Evolutionary conservation across 2,888 invertebrate genomes (phyloP).

Genomic region (Micoletzkya japonica): DNA sequence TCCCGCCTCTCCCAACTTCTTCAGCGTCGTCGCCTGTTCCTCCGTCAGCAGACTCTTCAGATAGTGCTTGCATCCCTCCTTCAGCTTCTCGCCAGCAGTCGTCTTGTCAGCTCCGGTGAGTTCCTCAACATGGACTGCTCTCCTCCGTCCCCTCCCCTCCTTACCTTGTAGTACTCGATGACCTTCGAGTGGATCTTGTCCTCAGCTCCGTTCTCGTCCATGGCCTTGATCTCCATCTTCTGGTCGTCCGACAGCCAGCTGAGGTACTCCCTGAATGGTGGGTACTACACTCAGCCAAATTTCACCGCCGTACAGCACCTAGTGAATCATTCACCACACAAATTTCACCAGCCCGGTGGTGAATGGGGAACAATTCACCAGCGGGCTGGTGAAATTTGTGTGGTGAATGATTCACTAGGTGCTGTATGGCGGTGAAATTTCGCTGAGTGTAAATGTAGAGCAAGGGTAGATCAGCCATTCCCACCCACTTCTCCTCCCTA

Average conservation of each 20-base stretch:
- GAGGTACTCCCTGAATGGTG: slow-evolving; percentile 28
- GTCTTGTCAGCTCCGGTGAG: slow-evolving; percentile 25
- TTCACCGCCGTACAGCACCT: no score
- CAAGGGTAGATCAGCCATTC: no score
- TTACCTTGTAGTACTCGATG: slow-evolving; percentile 32
- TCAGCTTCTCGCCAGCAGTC: slow-evolving; percentile 31
- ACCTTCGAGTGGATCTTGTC: slow-evolving; percentile 31
- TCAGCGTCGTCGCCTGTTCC: slow-evolving; percentile 32
- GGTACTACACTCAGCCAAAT: background rate
- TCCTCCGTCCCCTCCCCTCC: background rate
- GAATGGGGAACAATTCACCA: no score
- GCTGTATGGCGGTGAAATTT: no score
- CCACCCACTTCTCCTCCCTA: background rate
- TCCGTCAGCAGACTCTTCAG: slow-evolving; percentile 43
- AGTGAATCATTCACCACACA: no score
- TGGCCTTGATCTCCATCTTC: slow-evolving; percentile 36
- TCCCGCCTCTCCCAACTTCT: slow-evolving; percentile 10
- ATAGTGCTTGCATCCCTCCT: slow-evolving; percentile 39
- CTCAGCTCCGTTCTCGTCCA: slow-evolving; percentile 39
- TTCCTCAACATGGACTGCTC: background rate
- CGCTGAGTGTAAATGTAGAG: no score
- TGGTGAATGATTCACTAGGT: no score
- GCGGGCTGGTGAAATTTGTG: no score
- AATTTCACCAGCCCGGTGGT: no score
- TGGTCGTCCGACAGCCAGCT: slow-evolving; percentile 43